Evolutionary conservation across 2,113 vertebrate species (phyloP), one percentile per base, ranked within the genome.

Genomic region (Excalfactoria chinensis): DNA sequence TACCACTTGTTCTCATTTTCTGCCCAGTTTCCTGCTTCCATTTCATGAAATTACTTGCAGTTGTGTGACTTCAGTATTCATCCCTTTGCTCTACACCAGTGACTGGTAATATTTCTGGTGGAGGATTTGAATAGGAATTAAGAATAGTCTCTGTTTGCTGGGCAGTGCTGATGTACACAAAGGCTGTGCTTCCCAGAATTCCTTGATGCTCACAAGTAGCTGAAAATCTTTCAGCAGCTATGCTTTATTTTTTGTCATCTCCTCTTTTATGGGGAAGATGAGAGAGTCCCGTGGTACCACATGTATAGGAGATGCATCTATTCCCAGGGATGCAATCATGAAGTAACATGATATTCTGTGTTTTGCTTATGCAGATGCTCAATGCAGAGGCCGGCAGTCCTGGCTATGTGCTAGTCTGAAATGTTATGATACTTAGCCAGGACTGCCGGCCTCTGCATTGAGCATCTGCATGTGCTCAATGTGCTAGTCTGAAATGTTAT

Each of bases 261-360:
- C 21, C 40, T 30, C 40, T 88, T 22, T 80, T 67, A 16, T 0
- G 0, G 12, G 12, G 19, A 80, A 53, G 35, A 72, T 21, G 20
- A 66, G 48, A 7, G 46, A 72, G 28, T 37, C 46, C 2, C 1
- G 0, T 32, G 21, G 46, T 59, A 16, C 55, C 63, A 28, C 18
- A 9, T 16, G 9, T 35, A 26, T 32, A 28, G 0, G 15, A 9
- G 4, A 66, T 32, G 8, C 25, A 20, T 34, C 49, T 44, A 1
- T 82, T 8, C 35, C 32, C 30, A 34, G 49, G 75, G 43, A 83
- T 56, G 28, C 7, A 72, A 46, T 34, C 49, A 32, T 63, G 75
- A 59, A 70, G 46, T 80, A 73, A 77, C 9, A 28, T 25, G 19
- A 67, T 80, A 35, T 51, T 83, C 34, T 84, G 4, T 49, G 11